Evolutionary conservation across 2,888 invertebrate species (phyloP).

Genomic region (Catonia carolina): DNA sequence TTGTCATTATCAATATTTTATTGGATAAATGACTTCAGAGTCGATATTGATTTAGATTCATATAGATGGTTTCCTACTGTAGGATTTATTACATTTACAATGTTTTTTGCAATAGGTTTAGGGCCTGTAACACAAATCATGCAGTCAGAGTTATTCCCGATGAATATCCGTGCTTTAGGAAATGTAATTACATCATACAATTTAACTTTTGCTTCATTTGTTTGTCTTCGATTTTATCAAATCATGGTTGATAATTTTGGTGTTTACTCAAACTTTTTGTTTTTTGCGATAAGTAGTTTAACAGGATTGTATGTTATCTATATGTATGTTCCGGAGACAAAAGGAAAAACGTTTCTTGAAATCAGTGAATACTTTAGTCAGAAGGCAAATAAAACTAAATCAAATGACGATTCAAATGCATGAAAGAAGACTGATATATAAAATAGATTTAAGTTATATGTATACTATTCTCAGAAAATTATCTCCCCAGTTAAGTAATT

Average conservation of each 20-base stretch:
- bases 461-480: no score
- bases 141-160: constrained; percentile 1
- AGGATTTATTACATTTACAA: background rate
- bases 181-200: background rate
- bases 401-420: no score
- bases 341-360: constrained; percentile 4
- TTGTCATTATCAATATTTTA: background rate
- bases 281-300: background rate
- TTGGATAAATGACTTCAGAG: background rate
- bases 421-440: no score
- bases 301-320: background rate
- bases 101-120: background rate
- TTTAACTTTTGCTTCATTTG: background rate
- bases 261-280: background rate
- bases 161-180: background rate
- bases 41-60: background rate
- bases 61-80: background rate
- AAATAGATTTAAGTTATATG: no score
- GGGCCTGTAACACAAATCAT: constrained; percentile 1
- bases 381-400: no score
- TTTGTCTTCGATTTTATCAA: constrained; percentile 5
- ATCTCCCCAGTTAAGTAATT: no score
- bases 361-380: background rate
- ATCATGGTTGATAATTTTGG: background rate
- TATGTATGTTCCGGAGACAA: constrained; percentile 6